A percentile compares a stretch with the other conserved stretches of the same genome.
These are phyloP conservation scores for Procavia capensis DNA, from an alignment of 2,113 vertebrate genomes.

Conservation along the genomic window DNA sequence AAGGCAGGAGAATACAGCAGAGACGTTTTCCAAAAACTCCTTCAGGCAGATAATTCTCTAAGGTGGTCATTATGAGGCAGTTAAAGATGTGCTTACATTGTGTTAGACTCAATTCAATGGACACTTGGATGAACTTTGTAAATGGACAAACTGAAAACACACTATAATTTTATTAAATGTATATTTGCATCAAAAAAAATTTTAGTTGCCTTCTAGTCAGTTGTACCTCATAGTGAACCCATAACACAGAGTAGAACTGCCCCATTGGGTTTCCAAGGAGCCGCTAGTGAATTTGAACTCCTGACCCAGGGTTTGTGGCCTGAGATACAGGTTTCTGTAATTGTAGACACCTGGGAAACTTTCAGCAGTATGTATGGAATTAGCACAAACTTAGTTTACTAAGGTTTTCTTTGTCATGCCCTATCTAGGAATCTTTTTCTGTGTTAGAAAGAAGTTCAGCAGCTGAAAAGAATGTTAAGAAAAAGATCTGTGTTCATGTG, in stretches of 20 bases:
- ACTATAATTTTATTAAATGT: neutral
- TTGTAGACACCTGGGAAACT: neutral
- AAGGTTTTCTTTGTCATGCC: conserved; percentile 34
- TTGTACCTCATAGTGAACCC: too few relatives aligned
- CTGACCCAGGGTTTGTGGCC: too few relatives aligned
- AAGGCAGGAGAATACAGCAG: neutral
- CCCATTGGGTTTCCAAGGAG: too few relatives aligned
- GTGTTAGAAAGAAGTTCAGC: conserved; percentile 57
- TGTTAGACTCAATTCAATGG: neutral
- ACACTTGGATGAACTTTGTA: neutral
- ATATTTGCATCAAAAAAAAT: neutral
- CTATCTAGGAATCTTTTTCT: conserved; percentile 52
- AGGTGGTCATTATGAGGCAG: neutral
- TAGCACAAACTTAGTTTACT: conserved; percentile 34
- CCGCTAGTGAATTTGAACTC: too few relatives aligned
- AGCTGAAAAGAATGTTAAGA: conserved; percentile 73
- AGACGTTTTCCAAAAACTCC: neutral
- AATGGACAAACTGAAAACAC: neutral
- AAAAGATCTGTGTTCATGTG: conserved; percentile 71
- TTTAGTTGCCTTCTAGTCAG: too few relatives aligned
- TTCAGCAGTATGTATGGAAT: neutral
- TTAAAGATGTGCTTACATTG: neutral
- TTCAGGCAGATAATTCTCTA: neutral
- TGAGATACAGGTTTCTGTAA: neutral
- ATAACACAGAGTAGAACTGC: too few relatives aligned